Percentiles rank a stretch among this genome's conserved stretches.
Conservation (phyloP, 2,888 invertebrate genomes). For the Xestoiulus laeticollis region DNA sequence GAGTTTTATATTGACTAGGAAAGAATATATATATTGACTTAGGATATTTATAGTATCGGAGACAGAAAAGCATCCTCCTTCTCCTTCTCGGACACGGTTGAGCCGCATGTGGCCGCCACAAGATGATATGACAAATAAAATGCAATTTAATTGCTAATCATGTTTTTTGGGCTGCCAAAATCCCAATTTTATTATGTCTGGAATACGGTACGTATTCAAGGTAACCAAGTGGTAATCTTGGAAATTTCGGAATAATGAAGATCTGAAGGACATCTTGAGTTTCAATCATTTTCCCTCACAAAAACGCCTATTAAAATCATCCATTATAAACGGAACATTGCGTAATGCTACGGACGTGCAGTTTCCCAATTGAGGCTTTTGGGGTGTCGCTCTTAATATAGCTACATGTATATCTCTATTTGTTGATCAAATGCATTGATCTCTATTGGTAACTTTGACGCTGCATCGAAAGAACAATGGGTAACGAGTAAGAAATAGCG, state of each 20-base stretch:
- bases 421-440: no score
- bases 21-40: no score
- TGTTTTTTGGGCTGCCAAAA: background rate
- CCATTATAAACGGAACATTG: no score
- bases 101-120: background rate
- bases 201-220: background rate
- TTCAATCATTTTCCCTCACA: background rate
- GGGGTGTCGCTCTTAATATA: background rate
- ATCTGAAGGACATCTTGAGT: background rate
- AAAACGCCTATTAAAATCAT: background rate
- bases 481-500: no score
- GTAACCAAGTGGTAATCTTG: background rate
- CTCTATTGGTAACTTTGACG: no score
- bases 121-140: background rate
- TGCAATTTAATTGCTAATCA: background rate
- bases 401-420: no score
- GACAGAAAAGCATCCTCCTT: background rate
- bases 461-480: no score
- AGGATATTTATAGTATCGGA: background rate
- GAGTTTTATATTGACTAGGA: background rate
- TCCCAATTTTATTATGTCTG: background rate
- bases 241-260: background rate
- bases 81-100: background rate
- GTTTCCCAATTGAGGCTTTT: background rate
- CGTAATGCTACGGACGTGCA: no score